Conservation (phyloP, 1,140 invertebrate genomes). For the Drosophila kepulauana region DNA sequence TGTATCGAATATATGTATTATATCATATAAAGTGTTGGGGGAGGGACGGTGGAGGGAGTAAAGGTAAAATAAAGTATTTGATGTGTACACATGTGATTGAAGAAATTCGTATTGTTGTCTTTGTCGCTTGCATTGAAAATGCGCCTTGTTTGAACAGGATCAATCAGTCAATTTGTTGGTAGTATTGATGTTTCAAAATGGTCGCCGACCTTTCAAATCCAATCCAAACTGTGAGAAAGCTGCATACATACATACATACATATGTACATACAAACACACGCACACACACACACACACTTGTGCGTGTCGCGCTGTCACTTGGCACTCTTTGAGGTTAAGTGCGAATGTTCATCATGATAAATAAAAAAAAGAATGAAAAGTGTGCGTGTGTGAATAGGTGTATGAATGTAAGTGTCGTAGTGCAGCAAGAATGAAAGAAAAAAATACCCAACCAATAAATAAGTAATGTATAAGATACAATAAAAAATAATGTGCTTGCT, state of each 20-base stretch:
- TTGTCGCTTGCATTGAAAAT: slow-evolving; percentile 26
- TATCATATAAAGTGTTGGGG: background rate
- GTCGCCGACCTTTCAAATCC: slow-evolving; percentile 30
- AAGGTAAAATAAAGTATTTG: slow-evolving; percentile 8
- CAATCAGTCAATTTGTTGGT: background rate
- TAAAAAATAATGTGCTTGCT: slow-evolving; percentile 33
- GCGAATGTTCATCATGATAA: slow-evolving; percentile 5
- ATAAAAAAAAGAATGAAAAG: slow-evolving; percentile 8
- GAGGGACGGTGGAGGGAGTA: background rate
- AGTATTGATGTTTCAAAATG: slow-evolving; percentile 11
- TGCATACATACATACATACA: slow-evolving; percentile 1
- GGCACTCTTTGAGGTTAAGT: slow-evolving; percentile 6
- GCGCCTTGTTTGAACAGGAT: slow-evolving; percentile 1
- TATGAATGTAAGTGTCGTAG: slow-evolving; percentile 18
- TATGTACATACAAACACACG: background rate
- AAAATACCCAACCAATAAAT: slow-evolving; percentile 42
- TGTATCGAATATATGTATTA: background rate
- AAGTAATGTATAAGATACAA: slow-evolving; percentile 48
- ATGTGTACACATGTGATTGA: slow-evolving; percentile 12
- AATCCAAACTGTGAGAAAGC: slow-evolving; percentile 21
- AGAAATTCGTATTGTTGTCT: slow-evolving; percentile 16
- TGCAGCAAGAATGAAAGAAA: slow-evolving; percentile 14
- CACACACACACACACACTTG: background rate
- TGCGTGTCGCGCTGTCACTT: background rate
- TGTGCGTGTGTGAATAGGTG: slow-evolving; percentile 6